phyloP scores from a whole-genome alignment of 1,140 invertebrate genomes.

The Musca domestica region DNA sequence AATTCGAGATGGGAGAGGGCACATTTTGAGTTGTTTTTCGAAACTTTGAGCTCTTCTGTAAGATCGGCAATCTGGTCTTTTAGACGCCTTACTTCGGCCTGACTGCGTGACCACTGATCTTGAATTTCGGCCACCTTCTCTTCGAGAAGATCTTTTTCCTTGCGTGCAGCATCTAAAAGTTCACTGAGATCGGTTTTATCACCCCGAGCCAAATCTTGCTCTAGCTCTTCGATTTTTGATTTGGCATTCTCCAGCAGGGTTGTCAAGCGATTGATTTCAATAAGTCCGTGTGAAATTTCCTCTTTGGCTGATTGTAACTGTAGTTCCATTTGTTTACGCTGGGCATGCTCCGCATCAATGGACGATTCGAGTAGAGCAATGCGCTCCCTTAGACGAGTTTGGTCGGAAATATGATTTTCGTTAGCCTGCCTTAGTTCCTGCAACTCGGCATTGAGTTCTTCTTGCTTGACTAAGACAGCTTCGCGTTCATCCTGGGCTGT shows the following conservation, averaged over 20 bases:
- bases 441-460: slow-evolving; percentile 71
- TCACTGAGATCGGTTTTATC: slow-evolving; percentile 69
- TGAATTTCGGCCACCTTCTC: slow-evolving; percentile 70
- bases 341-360: slow-evolving; percentile 67
- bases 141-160: slow-evolving; percentile 69
- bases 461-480: slow-evolving; percentile 71
- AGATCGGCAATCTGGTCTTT: slow-evolving; percentile 70
- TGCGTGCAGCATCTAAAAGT: slow-evolving; percentile 66
- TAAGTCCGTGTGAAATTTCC: slow-evolving; percentile 62
- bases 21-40: slow-evolving; percentile 78
- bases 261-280: slow-evolving; percentile 74
- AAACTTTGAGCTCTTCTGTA: slow-evolving; percentile 78
- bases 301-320: slow-evolving; percentile 70
- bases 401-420: slow-evolving; percentile 60
- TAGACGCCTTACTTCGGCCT: slow-evolving; percentile 72
- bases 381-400: slow-evolving; percentile 65
- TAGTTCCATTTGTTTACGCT: slow-evolving; percentile 69
- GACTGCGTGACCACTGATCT: slow-evolving; percentile 72
- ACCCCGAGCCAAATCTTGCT: slow-evolving; percentile 60
- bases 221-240: slow-evolving; percentile 66
- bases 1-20: slow-evolving; percentile 78
- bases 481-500: slow-evolving; percentile 79
- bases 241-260: slow-evolving; percentile 79
- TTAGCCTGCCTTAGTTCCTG: slow-evolving; percentile 57
- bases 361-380: slow-evolving; percentile 68